Evolutionary conservation across 2,113 vertebrate genomes (phyloP).

Genomic region (Eptatretus burgeri): DNA sequence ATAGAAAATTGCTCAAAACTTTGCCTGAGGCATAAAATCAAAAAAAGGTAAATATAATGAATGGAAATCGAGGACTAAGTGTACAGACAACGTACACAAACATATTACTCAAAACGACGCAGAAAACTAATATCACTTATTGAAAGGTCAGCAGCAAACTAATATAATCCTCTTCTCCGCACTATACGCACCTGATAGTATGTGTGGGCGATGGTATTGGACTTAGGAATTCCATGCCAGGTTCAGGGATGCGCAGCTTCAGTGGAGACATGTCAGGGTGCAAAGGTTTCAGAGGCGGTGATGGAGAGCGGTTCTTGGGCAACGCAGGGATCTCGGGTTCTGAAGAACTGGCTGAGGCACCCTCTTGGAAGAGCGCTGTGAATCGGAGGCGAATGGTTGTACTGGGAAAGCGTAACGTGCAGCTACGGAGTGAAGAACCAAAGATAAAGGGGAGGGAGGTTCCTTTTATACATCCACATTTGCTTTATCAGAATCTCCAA

Average conservation of each 20-base stretch:
- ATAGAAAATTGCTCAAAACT: too few species aligned
- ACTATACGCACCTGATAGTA: background rate
- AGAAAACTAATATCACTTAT: too few species aligned
- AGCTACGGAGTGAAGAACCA: background rate
- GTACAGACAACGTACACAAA: too few species aligned
- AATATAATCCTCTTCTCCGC: too few species aligned
- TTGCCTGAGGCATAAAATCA: too few species aligned
- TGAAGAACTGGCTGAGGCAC: background rate
- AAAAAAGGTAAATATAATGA: too few species aligned
- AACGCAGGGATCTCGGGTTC: background rate
- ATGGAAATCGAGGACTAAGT: too few species aligned
- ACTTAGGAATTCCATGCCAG: conserved; percentile 1
- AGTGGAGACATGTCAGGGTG: conserved; percentile 4
- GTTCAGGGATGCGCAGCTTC: conserved; percentile 4
- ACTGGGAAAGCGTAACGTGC: background rate
- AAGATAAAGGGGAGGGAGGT: too few species aligned
- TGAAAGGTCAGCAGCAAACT: too few species aligned
- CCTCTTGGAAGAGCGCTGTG: conserved; percentile 2
- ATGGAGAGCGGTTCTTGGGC: conserved; percentile 1
- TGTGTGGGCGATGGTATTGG: conserved; percentile 4
- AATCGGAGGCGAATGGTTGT: conserved; percentile 6
- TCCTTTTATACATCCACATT: too few species aligned
- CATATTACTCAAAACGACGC: too few species aligned
- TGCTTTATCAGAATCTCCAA: too few species aligned
- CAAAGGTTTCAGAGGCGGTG: conserved; percentile 2